Evolutionary conservation across 2,113 vertebrate genomes (phyloP).

Genomic region (Abramis brama): DNA sequence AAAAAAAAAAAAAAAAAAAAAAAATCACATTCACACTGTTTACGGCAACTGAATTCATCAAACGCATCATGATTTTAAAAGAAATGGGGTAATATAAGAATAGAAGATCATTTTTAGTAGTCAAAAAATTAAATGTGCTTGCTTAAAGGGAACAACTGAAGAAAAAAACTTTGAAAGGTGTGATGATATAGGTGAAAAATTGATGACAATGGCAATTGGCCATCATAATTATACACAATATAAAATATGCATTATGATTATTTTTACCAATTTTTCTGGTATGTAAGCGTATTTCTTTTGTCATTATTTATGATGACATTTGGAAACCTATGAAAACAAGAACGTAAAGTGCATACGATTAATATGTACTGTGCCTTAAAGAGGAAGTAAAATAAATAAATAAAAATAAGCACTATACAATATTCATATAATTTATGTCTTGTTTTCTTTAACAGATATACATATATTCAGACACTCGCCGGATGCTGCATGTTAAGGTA

Average conservation of each 20-base stretch:
- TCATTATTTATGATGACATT: slow-evolving; percentile 8
- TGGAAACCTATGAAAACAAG: slow-evolving; percentile 56
- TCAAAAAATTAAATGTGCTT: slow-evolving; percentile 23
- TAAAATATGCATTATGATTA: neutral
- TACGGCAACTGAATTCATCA: slow-evolving; percentile 73
- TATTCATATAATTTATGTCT: slow-evolving; percentile 55
- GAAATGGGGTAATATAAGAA: slow-evolving; percentile 38
- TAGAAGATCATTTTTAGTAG: slow-evolving; percentile 32
- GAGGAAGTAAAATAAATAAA: slow-evolving; percentile 73
- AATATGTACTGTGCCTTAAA: slow-evolving; percentile 70
- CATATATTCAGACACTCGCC: slow-evolving; percentile 72
- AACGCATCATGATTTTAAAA: slow-evolving; percentile 72
- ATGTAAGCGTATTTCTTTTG: neutral
- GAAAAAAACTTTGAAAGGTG: slow-evolving; percentile 8
- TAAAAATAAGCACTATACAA: slow-evolving; percentile 55
- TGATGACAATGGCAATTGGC: slow-evolving; percentile 38
- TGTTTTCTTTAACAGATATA: slow-evolving; percentile 54
- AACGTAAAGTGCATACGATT: slow-evolving; percentile 78
- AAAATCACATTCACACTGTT: slow-evolving; percentile 80
- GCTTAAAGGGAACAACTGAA: slow-evolving; percentile 48
- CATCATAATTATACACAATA: slow-evolving; percentile 3
- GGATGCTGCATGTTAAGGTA: slow-evolving; percentile 73
- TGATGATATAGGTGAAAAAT: slow-evolving; percentile 5
- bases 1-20: slow-evolving; percentile 69
- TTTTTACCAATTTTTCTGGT: neutral